A percentile compares a stretch with the other conserved stretches of the same genome.
Evolutionary conservation across 2,797 vertebrate species (phyloP).

Genomic region (Platalea minor): DNA sequence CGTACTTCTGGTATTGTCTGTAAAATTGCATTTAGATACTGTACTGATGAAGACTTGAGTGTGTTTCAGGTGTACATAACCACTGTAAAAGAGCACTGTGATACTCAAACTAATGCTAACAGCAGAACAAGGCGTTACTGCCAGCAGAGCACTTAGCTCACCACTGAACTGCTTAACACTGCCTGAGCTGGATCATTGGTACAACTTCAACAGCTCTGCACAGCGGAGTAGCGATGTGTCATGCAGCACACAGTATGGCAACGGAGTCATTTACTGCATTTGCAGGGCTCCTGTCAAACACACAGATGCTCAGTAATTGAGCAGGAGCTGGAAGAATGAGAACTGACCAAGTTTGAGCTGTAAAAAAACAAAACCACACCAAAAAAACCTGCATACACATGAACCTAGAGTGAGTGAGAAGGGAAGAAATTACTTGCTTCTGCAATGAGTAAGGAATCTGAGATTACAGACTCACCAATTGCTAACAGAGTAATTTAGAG

Average conservation of each 20-base stretch:
- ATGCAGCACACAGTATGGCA: fast-evolving
- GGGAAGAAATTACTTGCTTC: background rate
- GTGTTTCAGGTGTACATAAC: background rate
- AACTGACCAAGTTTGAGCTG: background rate
- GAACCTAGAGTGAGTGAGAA: background rate
- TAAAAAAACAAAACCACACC: background rate
- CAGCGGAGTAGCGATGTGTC: background rate
- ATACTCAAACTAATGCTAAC: background rate
- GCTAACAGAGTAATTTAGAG: background rate
- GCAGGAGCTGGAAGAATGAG: background rate
- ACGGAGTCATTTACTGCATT: fast-evolving
- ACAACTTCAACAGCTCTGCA: background rate
- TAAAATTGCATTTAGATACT: background rate
- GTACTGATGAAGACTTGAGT: background rate
- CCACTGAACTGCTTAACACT: background rate
- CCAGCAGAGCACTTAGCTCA: background rate
- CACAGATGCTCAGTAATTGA: background rate
- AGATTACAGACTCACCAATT: background rate
- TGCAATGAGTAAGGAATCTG: background rate
- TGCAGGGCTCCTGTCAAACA: background rate
- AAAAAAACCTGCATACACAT: fast-evolving
- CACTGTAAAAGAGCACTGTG: background rate
- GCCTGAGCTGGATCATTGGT: background rate
- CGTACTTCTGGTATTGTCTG: background rate
- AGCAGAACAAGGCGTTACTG: background rate